A percentile compares a stretch with the other conserved stretches of the same genome.
These are phyloP conservation scores for Echinarachnius parma DNA, from an alignment of 53 echinoderm and acorn worm species.

Conservation along the genomic window DNA sequence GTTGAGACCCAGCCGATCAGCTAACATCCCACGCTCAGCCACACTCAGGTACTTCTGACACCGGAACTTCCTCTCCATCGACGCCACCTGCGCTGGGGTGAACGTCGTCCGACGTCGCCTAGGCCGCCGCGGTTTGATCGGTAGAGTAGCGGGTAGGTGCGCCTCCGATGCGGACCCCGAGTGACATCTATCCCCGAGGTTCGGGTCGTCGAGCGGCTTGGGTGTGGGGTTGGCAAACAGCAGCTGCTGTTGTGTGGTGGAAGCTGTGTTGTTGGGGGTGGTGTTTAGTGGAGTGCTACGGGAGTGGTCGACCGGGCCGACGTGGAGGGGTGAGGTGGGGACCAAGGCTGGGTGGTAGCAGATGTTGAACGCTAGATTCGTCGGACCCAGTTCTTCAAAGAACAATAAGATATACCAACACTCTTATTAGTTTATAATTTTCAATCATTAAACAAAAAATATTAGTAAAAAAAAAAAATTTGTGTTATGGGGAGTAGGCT, in stretches of 20 bases:
- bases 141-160: slow-evolving; percentile 74
- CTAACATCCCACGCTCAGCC: slow-evolving; percentile 68
- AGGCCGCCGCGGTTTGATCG: slow-evolving; percentile 80
- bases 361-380: slow-evolving; percentile 26
- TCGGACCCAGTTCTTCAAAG: slow-evolving; percentile 22
- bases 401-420: too few relatives aligned
- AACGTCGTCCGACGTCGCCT: slow-evolving; percentile 78
- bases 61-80: slow-evolving; percentile 71
- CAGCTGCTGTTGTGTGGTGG: too few relatives aligned
- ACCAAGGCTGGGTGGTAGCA: not conserved
- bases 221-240: not conserved
- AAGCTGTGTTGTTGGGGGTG: not conserved
- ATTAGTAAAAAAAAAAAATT: too few relatives aligned
- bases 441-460: too few relatives aligned
- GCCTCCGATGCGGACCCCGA: slow-evolving; percentile 46
- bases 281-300: too few relatives aligned
- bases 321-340: not conserved
- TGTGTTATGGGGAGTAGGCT: too few relatives aligned
- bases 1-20: slow-evolving; percentile 66
- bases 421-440: too few relatives aligned
- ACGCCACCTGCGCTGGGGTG: slow-evolving; percentile 66
- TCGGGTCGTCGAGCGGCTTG: not conserved
- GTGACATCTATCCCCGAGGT: not conserved
- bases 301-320: too few relatives aligned
- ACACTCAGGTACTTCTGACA: slow-evolving; percentile 87